Base-by-base conservation (phyloP, 2,888 invertebrate genomes). In the Phortica magna region DNA sequence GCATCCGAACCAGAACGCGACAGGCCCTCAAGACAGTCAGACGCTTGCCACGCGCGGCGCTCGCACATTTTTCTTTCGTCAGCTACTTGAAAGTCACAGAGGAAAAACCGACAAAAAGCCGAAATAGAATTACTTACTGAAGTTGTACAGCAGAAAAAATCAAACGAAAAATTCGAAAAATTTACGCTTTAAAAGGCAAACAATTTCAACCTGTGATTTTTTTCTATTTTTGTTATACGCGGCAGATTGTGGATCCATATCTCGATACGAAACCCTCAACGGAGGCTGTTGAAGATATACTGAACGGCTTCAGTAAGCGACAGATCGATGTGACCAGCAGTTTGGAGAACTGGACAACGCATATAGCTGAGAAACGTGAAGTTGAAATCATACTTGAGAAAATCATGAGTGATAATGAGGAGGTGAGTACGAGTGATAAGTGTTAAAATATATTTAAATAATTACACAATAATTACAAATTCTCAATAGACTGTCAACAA, bases 321-420 rank as follows among this genome's bases (percentile, higher is more conserved):
- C 94, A 95, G 91, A 91, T 94, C 84, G 93, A 93, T 84, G 93
- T 96, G 81, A 94, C 94, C 80, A 94, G 94, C 81, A 94, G 94
- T 89, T 95, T 95, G 94, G 94, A 95, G 89, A 94, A 94, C 89
- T 95, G 95, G 94, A 94, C 95, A 87, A 94, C 94, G 78, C 94
- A 93, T 80, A 93, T 95, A 79, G 93, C 93, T 76, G 94, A 94
- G 89, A 93, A 93, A 89, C 93, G 92, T 80, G 93, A 93, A 90
- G 90, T 93, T 74, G 91, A 92, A 83, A 91, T 93, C 78, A 91
- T 92, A 80, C 90, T 93, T 83, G 93, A 94, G 84, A 91, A 90
- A 88, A 93, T 93, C 84, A 94, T 94, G 92, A 94, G 94, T 83
- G 95, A 95, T 87, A 94, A 95, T 87, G 93, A 94, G 83, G 94